These are phyloP conservation scores for Sialia sialis DNA, from an alignment of 2,113 vertebrate species.

Conservation along the genomic window DNA sequence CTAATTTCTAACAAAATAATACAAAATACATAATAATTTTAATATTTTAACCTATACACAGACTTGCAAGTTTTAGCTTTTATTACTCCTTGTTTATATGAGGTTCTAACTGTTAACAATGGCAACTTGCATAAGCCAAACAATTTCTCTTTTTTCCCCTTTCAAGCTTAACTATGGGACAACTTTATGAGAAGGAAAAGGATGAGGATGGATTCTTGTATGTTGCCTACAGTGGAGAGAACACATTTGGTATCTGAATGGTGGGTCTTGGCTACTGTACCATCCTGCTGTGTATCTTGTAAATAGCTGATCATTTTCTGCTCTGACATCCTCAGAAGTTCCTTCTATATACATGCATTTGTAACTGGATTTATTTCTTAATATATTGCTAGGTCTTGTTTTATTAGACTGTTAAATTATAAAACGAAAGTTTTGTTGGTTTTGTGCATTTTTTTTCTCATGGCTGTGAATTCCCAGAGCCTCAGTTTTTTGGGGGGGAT, in stretches of 20 bases:
- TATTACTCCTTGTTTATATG: background rate
- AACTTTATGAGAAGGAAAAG: conserved; percentile 96
- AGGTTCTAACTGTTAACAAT: background rate
- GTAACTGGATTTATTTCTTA: conserved; percentile 79
- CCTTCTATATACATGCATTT: conserved; percentile 69
- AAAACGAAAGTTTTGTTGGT: conserved; percentile 59
- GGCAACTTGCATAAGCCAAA: background rate
- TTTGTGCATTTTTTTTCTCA: conserved; percentile 62
- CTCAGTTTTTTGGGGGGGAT: conserved; percentile 43
- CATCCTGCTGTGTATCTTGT: conserved; percentile 73
- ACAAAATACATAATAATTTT: background rate
- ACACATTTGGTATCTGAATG: conserved; percentile 88
- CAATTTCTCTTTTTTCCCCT: background rate
- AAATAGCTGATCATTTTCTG: conserved; percentile 73
- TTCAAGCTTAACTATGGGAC: conserved; percentile 94
- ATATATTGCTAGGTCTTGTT: conserved; percentile 75
- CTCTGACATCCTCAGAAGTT: conserved; percentile 51
- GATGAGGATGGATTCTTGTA: conserved; percentile 98
- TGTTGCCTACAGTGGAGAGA: conserved; percentile 97
- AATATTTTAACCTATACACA: background rate
- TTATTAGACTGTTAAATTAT: conserved; percentile 77
- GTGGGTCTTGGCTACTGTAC: conserved; percentile 55
- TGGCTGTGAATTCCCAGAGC: conserved; percentile 64
- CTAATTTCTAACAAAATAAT: background rate
- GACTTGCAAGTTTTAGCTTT: background rate